Percentiles rank a stretch among this genome's conserved stretches.
Conservation (phyloP, 2,888 invertebrate species). For the Pachymerium ferrugineum region DNA sequence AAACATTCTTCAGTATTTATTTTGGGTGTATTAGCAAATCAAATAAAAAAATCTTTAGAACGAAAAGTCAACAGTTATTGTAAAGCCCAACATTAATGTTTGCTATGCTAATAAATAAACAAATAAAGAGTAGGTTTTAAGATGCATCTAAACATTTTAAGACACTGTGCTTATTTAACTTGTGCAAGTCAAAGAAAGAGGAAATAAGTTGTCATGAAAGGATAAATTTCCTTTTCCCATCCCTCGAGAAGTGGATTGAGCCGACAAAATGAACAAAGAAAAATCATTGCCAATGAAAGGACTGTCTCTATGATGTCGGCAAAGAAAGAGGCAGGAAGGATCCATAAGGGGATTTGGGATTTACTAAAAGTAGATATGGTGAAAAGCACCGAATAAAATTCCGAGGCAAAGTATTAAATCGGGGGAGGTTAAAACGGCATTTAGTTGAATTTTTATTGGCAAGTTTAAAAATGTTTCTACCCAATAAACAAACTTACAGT, state of each 20-base stretch:
- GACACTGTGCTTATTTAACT: no score
- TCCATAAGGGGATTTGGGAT: slow-evolving; percentile 22
- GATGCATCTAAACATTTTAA: no score
- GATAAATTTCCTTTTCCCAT: slow-evolving; percentile 15
- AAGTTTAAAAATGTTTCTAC: no score
- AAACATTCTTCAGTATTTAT: no score
- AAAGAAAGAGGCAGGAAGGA: slow-evolving; percentile 20
- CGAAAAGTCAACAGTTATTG: no score
- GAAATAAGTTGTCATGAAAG: background rate
- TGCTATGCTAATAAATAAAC: no score
- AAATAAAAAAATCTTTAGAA: no score
- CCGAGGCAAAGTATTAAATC: background rate
- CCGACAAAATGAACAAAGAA: slow-evolving; percentile 27
- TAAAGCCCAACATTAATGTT: no score
- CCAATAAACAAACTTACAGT: no score
- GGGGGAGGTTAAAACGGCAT: background rate
- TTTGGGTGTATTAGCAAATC: no score
- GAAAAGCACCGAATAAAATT: background rate
- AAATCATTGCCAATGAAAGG: slow-evolving; percentile 25
- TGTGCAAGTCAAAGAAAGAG: background rate
- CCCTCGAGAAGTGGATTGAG: slow-evolving; percentile 17
- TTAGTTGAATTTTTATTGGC: no score
- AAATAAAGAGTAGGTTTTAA: no score
- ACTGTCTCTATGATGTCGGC: slow-evolving; percentile 13
- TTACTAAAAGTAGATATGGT: slow-evolving; percentile 3